Percentiles rank a stretch among this genome's conserved stretches.
Conservation (phyloP, 2,888 invertebrate genomes). For the Diploptera punctata region DNA sequence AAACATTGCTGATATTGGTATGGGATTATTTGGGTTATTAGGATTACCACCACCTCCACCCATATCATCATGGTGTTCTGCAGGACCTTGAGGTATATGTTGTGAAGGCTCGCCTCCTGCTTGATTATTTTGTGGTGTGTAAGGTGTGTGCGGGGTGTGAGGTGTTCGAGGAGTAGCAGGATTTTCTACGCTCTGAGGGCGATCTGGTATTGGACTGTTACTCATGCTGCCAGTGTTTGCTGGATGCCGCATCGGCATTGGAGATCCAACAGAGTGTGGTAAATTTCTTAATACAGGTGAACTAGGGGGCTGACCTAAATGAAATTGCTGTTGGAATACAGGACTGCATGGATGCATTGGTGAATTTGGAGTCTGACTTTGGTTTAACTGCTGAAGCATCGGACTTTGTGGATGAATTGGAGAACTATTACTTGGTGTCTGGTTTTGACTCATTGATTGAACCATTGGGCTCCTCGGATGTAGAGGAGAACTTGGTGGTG, state of each 20-base stretch:
- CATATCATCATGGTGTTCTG: slow-evolving; percentile 41
- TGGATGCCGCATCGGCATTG: slow-evolving; percentile 56
- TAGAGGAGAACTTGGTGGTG: slow-evolving; percentile 59
- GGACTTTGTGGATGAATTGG: slow-evolving; percentile 48
- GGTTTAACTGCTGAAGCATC: slow-evolving; percentile 43
- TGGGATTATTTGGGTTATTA: slow-evolving; percentile 62
- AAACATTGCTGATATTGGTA: slow-evolving; percentile 64
- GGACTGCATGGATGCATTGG: slow-evolving; percentile 58
- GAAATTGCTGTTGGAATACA: slow-evolving; percentile 49
- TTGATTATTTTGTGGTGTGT: slow-evolving; percentile 44
- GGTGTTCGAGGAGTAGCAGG: slow-evolving; percentile 61
- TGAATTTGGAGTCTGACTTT: slow-evolving; percentile 53
- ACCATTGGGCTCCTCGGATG: slow-evolving; percentile 60
- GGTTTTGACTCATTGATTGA: slow-evolving; percentile 48
- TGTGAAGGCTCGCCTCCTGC: neutral
- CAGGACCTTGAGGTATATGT: slow-evolving; percentile 40
- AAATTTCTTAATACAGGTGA: slow-evolving; percentile 51
- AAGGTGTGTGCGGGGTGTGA: slow-evolving; percentile 51
- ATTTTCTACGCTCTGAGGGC: slow-evolving; percentile 66
- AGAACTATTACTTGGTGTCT: slow-evolving; percentile 56
- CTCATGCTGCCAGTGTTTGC: slow-evolving; percentile 44
- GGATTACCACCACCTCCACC: slow-evolving; percentile 61
- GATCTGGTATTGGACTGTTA: slow-evolving; percentile 63
- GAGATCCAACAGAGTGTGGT: slow-evolving; percentile 49
- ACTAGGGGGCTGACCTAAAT: slow-evolving; percentile 52